A percentile compares a stretch with the other conserved stretches of the same genome.
These are phyloP conservation scores for Falco biarmicus DNA, from an alignment of 2,797 vertebrate genomes.

Conservation along the genomic window DNA sequence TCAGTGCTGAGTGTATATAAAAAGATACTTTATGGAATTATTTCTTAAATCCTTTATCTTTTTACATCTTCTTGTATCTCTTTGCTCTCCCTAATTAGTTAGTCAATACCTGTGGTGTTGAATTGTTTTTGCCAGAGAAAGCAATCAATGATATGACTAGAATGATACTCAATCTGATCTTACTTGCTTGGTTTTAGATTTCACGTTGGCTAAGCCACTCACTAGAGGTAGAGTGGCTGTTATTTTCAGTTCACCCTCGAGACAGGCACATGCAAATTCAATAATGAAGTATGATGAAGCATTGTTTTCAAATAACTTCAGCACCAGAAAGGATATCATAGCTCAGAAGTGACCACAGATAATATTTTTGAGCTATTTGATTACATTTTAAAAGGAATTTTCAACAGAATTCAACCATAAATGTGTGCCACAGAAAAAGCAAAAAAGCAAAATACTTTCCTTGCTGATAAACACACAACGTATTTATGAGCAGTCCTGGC, in stretches of 20 bases:
- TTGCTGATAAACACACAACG: neutral
- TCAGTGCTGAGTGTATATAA: neutral
- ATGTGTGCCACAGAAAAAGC: neutral
- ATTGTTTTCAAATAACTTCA: constrained; percentile 2
- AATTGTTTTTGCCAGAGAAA: constrained; percentile 20
- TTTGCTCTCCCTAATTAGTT: constrained; percentile 1
- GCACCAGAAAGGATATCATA: neutral
- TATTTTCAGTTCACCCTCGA: neutral
- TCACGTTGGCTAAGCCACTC: neutral
- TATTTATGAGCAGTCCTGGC: neutral
- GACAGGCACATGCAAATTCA: neutral
- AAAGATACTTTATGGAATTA: neutral
- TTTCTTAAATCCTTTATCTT: neutral
- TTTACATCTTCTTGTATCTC: neutral
- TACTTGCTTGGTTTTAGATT: constrained; percentile 8
- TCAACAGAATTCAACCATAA: neutral
- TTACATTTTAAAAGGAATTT: neutral
- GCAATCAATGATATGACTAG: neutral
- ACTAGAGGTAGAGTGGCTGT: neutral
- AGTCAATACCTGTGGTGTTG: neutral
- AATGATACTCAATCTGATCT: neutral
- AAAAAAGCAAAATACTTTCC: neutral
- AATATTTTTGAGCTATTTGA: neutral
- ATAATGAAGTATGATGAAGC: neutral
- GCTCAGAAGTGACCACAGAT: neutral